These are phyloP conservation scores for Diadumene lineata DNA, from an alignment of 92 coral and sea anemone genomes.

Conservation along the genomic window DNA sequence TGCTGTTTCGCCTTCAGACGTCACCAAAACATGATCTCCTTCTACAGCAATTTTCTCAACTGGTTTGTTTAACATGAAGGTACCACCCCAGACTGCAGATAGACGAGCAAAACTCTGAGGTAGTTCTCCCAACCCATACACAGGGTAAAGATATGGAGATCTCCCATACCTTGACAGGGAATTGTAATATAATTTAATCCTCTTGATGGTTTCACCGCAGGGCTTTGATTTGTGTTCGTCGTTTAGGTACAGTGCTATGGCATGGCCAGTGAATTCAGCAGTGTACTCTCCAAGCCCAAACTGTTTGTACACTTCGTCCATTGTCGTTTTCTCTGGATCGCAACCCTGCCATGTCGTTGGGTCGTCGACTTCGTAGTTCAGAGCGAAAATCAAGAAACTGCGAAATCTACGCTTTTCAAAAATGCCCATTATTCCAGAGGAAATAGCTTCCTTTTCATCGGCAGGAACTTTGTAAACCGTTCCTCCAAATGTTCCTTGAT, in stretches of 20 bases:
- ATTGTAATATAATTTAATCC: constrained; percentile 80
- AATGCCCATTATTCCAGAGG: constrained; percentile 83
- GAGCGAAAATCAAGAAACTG: constrained; percentile 69
- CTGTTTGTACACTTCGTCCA: constrained; percentile 72
- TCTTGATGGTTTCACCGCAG: constrained; percentile 70
- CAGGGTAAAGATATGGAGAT: constrained; percentile 86
- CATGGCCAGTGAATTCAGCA: constrained; percentile 89
- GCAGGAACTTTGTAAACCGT: constrained; percentile 86
- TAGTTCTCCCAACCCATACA: constrained; percentile 89
- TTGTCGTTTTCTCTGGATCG: constrained; percentile 66
- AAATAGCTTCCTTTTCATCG: constrained; percentile 76
- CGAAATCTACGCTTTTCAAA: constrained; percentile 91
- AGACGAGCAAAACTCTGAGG: constrained; percentile 93
- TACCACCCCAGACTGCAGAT: constrained; percentile 88
- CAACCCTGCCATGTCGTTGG: constrained; percentile 73
- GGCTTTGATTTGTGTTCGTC: constrained; percentile 77
- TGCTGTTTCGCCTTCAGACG: constrained; percentile 74
- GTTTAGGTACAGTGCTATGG: constrained; percentile 76
- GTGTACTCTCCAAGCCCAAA: constrained; percentile 83
- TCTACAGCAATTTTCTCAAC: constrained; percentile 65
- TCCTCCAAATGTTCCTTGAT: constrained; percentile 50
- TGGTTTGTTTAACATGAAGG: constrained; percentile 81
- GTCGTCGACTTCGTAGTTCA: constrained; percentile 51
- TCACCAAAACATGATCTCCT: constrained; percentile 72
- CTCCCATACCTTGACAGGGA: constrained; percentile 70